Base-by-base conservation (phyloP, 2,888 invertebrate genomes). In the Ypsolopha scabrella region DNA sequence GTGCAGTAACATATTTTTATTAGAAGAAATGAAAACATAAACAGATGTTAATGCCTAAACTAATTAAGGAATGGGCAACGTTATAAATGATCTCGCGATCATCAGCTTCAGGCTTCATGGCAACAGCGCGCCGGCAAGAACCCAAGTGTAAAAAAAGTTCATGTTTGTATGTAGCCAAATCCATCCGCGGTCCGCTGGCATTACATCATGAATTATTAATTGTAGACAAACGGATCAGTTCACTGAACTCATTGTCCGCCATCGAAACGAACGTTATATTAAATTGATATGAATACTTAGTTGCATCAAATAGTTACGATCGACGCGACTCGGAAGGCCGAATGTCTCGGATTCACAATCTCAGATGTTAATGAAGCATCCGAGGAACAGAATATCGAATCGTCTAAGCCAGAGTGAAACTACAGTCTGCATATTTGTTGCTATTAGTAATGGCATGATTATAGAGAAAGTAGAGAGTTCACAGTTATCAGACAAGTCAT, bases 121-220 rank as follows among this genome's bases (percentile, higher is more conserved):
- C 24, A 24, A 24, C 24, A 24, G 24, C 24, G 24, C 24, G 24
- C 24, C 24, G 24, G 24, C 24, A 24, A 24, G 24, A 24, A 24
- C 24, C 24, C 2, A 24, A 24, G 24, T 57, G 54, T 54, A 55
- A 57, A 58, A 58, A 64, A 63, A 61, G 58, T 24, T 24, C 24
- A 55, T 51, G 63, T 11, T 34, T 67, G 60, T 52, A 52, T 57
- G 57, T 67, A 55, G 61, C 66, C 68, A 65, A 70, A 52, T 68
- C 63, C 65, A 65, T 67, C 69, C 64, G 68, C 68, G 64, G 65
- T 66, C 61, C 65, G 63, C 60, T 62, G 68, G 64, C 65, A 70
- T 65, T 71, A 70, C 67, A 64, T 63, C 64, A 74, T 77, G 73
- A 80, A 80, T 79, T 80, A 77, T 80, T 77, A 79, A 80, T 78